These are phyloP conservation scores for Tridacna gigas DNA, from an alignment of 2,888 invertebrate species.

Conservation along the genomic window DNA sequence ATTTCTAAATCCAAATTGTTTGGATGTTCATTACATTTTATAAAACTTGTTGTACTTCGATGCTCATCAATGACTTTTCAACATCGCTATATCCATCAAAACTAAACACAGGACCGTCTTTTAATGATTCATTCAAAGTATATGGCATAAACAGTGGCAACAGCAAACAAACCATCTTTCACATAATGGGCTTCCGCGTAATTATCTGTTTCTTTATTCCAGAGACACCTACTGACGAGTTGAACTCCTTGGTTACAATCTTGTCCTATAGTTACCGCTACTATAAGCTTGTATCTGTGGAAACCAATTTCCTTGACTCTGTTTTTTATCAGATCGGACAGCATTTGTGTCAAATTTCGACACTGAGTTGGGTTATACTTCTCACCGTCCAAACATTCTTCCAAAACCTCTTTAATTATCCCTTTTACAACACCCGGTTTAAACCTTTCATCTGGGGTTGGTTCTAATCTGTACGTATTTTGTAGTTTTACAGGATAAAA, in stretches of 20 bases:
- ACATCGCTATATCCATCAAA: too few relatives aligned
- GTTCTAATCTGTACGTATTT: slow-evolving; percentile 79
- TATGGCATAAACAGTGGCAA: slow-evolving; percentile 78
- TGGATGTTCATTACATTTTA: too few relatives aligned
- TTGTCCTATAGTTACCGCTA: slow-evolving; percentile 79
- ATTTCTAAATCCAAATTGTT: too few relatives aligned
- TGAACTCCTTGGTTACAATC: slow-evolving; percentile 76
- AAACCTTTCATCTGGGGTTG: slow-evolving; percentile 74
- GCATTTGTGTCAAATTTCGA: slow-evolving; percentile 73
- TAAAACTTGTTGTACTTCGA: too few relatives aligned
- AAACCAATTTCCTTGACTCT: slow-evolving; percentile 79
- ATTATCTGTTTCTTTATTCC: slow-evolving; percentile 80
- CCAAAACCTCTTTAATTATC: slow-evolving; percentile 73
- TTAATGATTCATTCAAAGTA: slow-evolving; percentile 74
- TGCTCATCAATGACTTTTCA: too few relatives aligned
- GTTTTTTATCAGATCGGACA: slow-evolving; percentile 79
- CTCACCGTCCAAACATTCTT: slow-evolving; percentile 78
- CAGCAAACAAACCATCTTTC: slow-evolving; percentile 77
- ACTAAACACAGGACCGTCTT: too few relatives aligned
- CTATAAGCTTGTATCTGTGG: slow-evolving; percentile 79
- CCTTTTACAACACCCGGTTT: slow-evolving; percentile 69
- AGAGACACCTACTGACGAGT: slow-evolving; percentile 76
- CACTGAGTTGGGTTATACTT: slow-evolving; percentile 78
- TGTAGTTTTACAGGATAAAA: slow-evolving; percentile 68
- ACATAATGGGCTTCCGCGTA: slow-evolving; percentile 75